Evolutionary conservation across 2,888 invertebrate species (phyloP).

Genomic region (Apomyelois bistriatella): DNA sequence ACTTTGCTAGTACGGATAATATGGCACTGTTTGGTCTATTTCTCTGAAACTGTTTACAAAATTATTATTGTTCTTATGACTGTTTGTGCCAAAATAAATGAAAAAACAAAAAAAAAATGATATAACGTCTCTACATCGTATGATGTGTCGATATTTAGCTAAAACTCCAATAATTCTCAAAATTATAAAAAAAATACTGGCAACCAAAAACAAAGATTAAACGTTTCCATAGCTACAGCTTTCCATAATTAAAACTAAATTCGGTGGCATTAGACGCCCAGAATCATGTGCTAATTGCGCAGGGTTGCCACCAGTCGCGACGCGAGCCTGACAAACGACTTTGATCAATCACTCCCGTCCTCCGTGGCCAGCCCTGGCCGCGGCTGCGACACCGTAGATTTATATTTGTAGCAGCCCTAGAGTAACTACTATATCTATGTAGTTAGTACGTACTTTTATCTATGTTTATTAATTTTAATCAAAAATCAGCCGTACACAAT

Average conservation of each 20-base stretch:
- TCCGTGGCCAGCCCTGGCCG: constrained; percentile 63
- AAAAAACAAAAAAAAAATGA: too few species aligned
- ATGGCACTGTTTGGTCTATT: too few species aligned
- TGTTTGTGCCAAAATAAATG: too few species aligned
- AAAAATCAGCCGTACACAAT: too few species aligned
- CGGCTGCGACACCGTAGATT: constrained; percentile 44
- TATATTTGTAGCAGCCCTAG: constrained; percentile 49
- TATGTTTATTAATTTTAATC: too few species aligned
- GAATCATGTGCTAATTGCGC: constrained; percentile 73
- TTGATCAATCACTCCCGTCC: constrained; percentile 75
- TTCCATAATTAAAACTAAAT: constrained; percentile 67
- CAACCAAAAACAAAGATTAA: not conserved
- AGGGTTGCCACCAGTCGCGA: constrained; percentile 66
- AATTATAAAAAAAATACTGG: not conserved
- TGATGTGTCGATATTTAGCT: too few species aligned
- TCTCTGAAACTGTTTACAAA: too few species aligned
- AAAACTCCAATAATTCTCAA: too few species aligned
- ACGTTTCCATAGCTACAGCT: constrained; percentile 29
- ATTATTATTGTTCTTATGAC: too few species aligned
- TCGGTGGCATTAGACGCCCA: constrained; percentile 65
- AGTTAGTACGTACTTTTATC: not conserved
- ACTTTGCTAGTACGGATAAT: too few species aligned
- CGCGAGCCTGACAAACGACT: constrained; percentile 76
- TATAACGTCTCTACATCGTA: too few species aligned
- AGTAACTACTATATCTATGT: constrained; percentile 4